A percentile compares a stretch with the other conserved stretches of the same genome.
Evolutionary conservation across 2,797 vertebrate species (phyloP).

Genomic region (Hydrophis major): DNA sequence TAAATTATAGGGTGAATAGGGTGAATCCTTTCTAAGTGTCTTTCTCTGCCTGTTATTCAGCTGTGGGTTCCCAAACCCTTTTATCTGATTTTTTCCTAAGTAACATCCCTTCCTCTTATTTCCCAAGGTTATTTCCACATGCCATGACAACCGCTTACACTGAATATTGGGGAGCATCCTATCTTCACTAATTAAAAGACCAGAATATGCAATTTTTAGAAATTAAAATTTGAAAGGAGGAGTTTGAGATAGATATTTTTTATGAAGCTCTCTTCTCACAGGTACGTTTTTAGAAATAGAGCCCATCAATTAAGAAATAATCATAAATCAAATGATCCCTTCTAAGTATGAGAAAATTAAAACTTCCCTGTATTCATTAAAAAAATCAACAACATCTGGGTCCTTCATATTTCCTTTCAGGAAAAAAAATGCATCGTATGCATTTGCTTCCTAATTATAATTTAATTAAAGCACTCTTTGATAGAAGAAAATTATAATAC

Average conservation of each 20-base stretch:
- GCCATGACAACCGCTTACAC: background rate
- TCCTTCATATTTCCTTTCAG: conserved; percentile 11
- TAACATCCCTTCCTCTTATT: background rate
- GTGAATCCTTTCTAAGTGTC: background rate
- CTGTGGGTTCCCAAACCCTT: background rate
- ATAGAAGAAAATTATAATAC: conserved; percentile 3
- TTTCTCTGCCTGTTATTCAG: background rate
- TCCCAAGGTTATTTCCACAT: background rate
- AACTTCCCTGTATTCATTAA: conserved; percentile 8
- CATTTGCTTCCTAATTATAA: conserved; percentile 26
- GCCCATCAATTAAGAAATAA: background rate
- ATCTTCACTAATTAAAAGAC: background rate
- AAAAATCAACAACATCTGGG: conserved; percentile 15
- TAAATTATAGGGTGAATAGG: background rate
- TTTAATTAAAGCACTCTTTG: conserved; percentile 28
- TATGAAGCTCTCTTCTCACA: too few species aligned
- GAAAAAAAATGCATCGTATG: background rate
- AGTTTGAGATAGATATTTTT: background rate
- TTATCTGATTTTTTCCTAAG: background rate
- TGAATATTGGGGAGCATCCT: background rate
- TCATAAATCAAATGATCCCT: background rate
- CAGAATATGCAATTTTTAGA: background rate
- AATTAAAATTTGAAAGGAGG: background rate
- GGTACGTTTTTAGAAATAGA: background rate
- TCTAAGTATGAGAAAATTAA: background rate